phyloP scores from a whole-genome alignment of 2,797 vertebrate species.

The Cryptoblepharus egeriae region DNA sequence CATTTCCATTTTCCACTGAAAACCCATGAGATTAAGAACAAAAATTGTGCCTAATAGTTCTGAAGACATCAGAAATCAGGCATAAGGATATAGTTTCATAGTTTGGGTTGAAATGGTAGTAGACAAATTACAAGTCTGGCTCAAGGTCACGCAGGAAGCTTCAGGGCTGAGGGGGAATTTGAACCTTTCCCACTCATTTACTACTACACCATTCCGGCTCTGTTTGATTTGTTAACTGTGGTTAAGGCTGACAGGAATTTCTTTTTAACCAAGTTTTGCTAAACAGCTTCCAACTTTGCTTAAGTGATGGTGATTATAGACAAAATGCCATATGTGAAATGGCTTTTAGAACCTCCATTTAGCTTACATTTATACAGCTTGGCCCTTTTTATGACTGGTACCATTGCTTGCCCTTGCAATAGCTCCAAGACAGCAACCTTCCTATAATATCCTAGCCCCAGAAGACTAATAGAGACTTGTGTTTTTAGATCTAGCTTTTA shows the following conservation, averaged over 20 bases:
- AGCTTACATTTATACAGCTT: not conserved
- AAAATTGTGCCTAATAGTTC: too few relatives aligned
- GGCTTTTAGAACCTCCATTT: not conserved
- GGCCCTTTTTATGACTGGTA: not conserved
- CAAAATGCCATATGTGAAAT: not conserved
- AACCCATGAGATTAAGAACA: too few relatives aligned
- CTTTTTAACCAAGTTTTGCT: not conserved
- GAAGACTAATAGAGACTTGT: conserved; percentile 39
- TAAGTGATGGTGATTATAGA: not conserved
- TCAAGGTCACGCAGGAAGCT: too few relatives aligned
- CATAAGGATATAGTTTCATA: too few relatives aligned
- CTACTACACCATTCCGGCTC: too few relatives aligned
- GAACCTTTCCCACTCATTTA: too few relatives aligned
- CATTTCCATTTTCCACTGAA: too few relatives aligned
- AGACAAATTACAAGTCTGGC: too few relatives aligned
- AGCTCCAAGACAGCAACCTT: conserved; percentile 30
- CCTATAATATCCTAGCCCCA: conserved; percentile 16
- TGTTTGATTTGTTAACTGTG: not conserved
- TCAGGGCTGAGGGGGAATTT: too few relatives aligned
- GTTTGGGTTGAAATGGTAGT: too few relatives aligned
- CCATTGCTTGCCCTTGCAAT: not conserved
- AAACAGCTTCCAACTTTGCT: not conserved
- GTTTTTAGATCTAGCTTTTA: conserved; percentile 35
- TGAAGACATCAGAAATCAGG: too few relatives aligned
- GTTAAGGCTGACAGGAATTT: not conserved